Percentiles rank a stretch among this genome's conserved stretches.
Evolutionary conservation across 2,888 invertebrate genomes (phyloP).

Genomic region (Ichneumon xanthorius): DNA sequence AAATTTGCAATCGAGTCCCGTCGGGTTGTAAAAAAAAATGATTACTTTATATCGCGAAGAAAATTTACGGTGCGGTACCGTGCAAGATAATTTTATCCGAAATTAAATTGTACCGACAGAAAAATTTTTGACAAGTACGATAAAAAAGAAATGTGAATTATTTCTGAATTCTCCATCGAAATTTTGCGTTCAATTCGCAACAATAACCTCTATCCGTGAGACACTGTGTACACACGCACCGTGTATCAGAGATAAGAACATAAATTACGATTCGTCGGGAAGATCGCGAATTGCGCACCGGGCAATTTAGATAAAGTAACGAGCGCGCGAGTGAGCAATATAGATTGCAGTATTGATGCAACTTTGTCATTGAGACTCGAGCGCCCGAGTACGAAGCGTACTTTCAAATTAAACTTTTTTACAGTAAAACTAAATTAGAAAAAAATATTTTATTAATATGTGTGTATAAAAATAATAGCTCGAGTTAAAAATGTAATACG

Average conservation of each 20-base stretch:
- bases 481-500: background rate
- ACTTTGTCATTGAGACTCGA: constrained; percentile 19
- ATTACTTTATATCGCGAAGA: background rate
- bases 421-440: too few relatives aligned
- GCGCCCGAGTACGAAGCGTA: background rate
- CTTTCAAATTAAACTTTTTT: background rate
- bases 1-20: background rate
- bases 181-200: constrained; percentile 6
- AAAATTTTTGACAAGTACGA: background rate
- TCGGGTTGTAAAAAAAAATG: background rate
- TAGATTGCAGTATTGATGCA: constrained; percentile 49
- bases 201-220: constrained; percentile 16
- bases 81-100: too few relatives aligned
- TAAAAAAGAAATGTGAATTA: background rate
- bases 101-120: background rate
- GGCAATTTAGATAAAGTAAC: constrained; percentile 51
- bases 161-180: background rate
- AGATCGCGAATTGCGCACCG: constrained; percentile 32
- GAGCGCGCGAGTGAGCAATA: constrained; percentile 26
- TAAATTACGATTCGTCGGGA: constrained; percentile 33
- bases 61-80: background rate
- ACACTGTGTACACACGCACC: background rate
- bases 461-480: background rate
- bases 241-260: constrained; percentile 29
- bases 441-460: background rate